These are phyloP conservation scores for Eupeodes luniger DNA, from an alignment of 2,888 invertebrate genomes.

Conservation along the genomic window DNA sequence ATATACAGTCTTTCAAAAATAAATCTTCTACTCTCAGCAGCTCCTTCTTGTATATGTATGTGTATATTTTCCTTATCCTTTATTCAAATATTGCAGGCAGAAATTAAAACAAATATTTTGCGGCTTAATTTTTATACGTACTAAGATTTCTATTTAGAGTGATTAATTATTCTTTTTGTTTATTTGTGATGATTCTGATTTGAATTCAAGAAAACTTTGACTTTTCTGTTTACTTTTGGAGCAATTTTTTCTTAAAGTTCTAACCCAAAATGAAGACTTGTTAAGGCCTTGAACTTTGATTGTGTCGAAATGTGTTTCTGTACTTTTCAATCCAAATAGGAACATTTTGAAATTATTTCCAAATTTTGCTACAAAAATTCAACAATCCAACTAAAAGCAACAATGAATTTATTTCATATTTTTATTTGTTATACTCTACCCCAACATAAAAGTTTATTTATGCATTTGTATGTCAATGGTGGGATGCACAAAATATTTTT, in stretches of 20 bases:
- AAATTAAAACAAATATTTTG: constrained; percentile 22
- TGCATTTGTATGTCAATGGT: no score
- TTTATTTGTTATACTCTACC: no score
- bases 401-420: no score
- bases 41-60: neutral
- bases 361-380: no score
- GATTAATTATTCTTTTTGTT: constrained; percentile 16
- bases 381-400: no score
- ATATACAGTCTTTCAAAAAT: neutral
- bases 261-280: neutral
- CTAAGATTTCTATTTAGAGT: neutral
- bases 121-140: neutral
- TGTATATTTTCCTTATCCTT: neutral
- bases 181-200: neutral
- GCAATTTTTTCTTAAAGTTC: neutral
- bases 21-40: neutral
- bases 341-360: no score
- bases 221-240: neutral
- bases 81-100: neutral
- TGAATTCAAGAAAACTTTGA: neutral
- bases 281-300: neutral
- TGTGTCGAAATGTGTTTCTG: neutral
- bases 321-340: neutral
- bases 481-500: no score
- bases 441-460: no score